Evolutionary conservation across 53 echinoderm and acorn worm genomes (phyloP), one percentile per base, ranked within the genome.

Genomic region (Paelopatides confundens): DNA sequence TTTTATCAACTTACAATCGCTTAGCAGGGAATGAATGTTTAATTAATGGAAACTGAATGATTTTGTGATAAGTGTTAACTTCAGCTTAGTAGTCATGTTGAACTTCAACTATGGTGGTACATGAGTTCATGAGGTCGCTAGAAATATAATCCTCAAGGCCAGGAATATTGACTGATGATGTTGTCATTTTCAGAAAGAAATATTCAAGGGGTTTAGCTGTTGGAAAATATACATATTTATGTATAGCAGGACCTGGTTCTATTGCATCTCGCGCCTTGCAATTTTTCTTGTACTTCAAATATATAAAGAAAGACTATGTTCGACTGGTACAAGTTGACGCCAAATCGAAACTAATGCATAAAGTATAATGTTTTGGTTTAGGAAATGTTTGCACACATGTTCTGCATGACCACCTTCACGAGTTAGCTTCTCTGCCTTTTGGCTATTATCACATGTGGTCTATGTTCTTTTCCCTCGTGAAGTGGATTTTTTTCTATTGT

Each of bases 1-100:
- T 79, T 67, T 79, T 79, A 52, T 79, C 54, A 53, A 79, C 15
- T 30, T 67, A 67, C 68, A 30, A 67, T 67, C 58, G 21, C 58
- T 58, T 58, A 18, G 21, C n/a, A 58, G 58, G 24, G 58, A 58
- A 58, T 58, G 58, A 58, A 58, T 58, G 58, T 23, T 58, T 58
- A 58, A 58, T 58, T 58, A 58, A 58, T 58, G 58, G 58, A 21
- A 58, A n/a, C 18, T 58, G 58, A 58, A 58, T 58, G 58, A 58
- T 58, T 58, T 58, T 58, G 17, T 43, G 58, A 58, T 21, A 58
- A 58, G 24, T 21, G 58, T 6, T 58, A 58, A 58, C 58, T 15
- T 2, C 58, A 58, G 5, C 58, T 58, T 58, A 21, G n/a, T n/a
- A n/a, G n/a, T n/a, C n/a, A 58, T 58, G 15, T 58, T 58, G 58